Evolutionary conservation across 2,113 vertebrate genomes (phyloP), one percentile per base, ranked within the genome.

Genomic region (Probosciger aterrimus): DNA sequence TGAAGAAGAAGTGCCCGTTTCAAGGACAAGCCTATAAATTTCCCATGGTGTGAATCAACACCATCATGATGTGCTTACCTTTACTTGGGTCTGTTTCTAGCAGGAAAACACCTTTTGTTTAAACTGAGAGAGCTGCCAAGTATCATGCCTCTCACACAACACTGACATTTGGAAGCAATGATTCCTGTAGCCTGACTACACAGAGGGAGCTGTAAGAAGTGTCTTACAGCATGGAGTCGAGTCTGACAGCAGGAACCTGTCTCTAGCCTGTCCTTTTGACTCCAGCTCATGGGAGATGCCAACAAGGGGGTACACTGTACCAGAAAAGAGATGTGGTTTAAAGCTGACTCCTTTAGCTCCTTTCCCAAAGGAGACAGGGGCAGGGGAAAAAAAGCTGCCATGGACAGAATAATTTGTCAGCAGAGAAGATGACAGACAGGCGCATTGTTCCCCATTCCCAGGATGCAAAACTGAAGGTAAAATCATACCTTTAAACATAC

Each of bases 1-100:
- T 68, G 70, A 70, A 62, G 62, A 60, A 69, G 18, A 37, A n/a
- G 19, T 23, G 31, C 37, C 63, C 0, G 0, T 82, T 85, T 87
- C n/a, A 85, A 65, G 84, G 82, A 49, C 39, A 93, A 88, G 33
- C 6, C 50, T 20, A n/a, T 39, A 90, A 86, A 92, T 67, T 87
- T 77, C 37, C 68, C 43, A 19, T 55, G 50, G 60, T 46, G 33
- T 64, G 30, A 73, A 71, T 31, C 19, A 22, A 53, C 59, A 30
- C 46, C 13, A 41, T 53, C 44, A 49, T 1, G 4, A 37, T 24
- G 23, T 33, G 28, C 50, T 65, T 80, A 35, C 23, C 39, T 91
- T 82, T 65, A 82, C 17, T 9, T 31, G 17, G 7, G 27, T 67
- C 60, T 70, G 1, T 68, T 70, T 81, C 55, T 60, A 80, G 50